Evolutionary conservation across 2,797 vertebrate species (phyloP).

Genomic region (Semotilus atromaculatus): DNA sequence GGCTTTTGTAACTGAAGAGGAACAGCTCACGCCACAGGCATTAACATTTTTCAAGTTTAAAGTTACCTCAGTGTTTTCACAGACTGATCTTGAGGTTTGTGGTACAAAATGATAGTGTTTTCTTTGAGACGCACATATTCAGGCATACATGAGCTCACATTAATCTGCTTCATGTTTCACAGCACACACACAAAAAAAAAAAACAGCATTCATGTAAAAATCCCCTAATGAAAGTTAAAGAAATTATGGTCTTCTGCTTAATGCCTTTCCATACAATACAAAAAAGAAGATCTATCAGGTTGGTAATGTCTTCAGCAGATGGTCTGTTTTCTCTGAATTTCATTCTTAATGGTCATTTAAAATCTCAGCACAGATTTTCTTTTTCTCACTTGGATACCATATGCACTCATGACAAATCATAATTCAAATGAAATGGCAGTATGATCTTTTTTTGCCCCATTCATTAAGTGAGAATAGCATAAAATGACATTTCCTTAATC

Average conservation of each 20-base stretch:
- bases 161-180: neutral
- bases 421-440: neutral
- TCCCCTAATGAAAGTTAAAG: neutral
- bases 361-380: neutral
- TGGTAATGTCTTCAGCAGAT: neutral
- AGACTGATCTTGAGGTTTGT: neutral
- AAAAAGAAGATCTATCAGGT: neutral
- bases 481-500: neutral
- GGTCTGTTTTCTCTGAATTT: neutral
- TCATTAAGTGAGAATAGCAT: neutral
- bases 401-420: neutral
- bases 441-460: neutral
- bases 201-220: neutral
- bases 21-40: constrained; percentile 30
- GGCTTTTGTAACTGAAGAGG: constrained; percentile 19
- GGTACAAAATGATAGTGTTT: constrained; percentile 4
- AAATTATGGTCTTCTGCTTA: neutral
- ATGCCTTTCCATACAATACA: neutral
- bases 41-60: constrained; percentile 7
- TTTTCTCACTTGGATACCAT: neutral
- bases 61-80: constrained; percentile 20
- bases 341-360: neutral
- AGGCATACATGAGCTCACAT: neutral
- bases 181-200: neutral
- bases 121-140: neutral